Evolutionary conservation across 2,797 vertebrate genomes (phyloP).

Genomic region (Sarcoramphus papa): DNA sequence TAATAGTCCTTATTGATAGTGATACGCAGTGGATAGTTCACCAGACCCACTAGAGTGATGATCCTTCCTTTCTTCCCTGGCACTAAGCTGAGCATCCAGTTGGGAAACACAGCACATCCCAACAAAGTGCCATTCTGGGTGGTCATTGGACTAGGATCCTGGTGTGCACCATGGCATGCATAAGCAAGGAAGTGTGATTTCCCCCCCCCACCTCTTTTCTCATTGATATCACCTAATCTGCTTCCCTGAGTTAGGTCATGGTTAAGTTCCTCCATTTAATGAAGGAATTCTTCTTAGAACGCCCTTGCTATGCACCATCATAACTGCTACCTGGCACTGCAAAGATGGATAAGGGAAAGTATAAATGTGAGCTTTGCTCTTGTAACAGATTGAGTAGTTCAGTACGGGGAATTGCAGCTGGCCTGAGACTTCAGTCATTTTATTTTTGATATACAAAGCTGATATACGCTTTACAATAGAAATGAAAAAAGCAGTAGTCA

Average conservation of each 20-base stretch:
- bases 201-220: too few species aligned
- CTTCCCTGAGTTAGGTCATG: not conserved
- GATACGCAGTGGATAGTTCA: fast-evolving
- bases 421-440: not conserved
- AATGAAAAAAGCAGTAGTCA: not conserved
- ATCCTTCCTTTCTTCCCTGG: not conserved
- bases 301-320: not conserved
- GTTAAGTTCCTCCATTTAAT: not conserved
- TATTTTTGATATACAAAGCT: not conserved
- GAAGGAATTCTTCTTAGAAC: not conserved
- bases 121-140: not conserved
- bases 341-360: not conserved
- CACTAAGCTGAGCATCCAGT: not conserved
- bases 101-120: not conserved
- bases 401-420: not conserved
- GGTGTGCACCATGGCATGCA: too few species aligned
- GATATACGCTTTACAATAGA: not conserved
- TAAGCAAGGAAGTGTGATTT: not conserved
- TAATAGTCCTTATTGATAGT: not conserved
- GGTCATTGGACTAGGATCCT: not conserved
- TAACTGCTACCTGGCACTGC: not conserved
- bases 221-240: not conserved
- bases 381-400: not conserved
- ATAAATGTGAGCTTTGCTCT: not conserved
- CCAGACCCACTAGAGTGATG: not conserved